Evolutionary conservation across 2,888 invertebrate genomes (phyloP), one percentile per base, ranked within the genome.

Genomic region (Spilosoma lubricipeda): DNA sequence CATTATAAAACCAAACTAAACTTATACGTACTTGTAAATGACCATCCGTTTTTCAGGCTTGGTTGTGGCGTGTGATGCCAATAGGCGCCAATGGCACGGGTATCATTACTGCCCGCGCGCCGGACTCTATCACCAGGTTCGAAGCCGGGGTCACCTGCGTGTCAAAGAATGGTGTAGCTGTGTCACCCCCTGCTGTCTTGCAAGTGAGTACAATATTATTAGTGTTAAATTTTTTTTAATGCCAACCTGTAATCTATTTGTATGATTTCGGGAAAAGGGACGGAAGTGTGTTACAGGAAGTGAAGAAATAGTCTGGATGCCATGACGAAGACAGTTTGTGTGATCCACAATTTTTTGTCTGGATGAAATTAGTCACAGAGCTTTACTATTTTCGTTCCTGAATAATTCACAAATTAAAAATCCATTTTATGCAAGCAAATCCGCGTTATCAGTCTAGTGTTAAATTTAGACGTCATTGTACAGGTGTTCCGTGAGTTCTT

Each of bases 401-500:
- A 48, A 23, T 23, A 52, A 52, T 20, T 52, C 0, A 23, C 3
- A 18, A 23, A 52, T 15, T 8, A 8, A 52, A 52, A 23, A 2
- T 48, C 18, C 0, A 48, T 39, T 18, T 45, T 15, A 45, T 18
- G 18, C 45, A 45, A 52, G 23, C 5, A 20, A 52, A 20, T 1
- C 52, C 52, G 20, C 48, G 8, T 20, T 20, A 23, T 23, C 0
- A 23, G 20, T 23, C 23, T 52, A 52, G 23, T 52, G 20, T 52
- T 20, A 52, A 23, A 20, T 23, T 1, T 23, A 48, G 3, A 48
- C 3, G 20, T 48, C 20, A 1, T 5, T 18, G 13, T 33, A 36
- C 96, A 97, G 95, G 98, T 98, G 3, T 98, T 98, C 90, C 97
- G 98, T 75, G 97, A 97, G 11, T 97, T 98, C 91, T 98, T 98